Base-by-base conservation (phyloP, 1,140 invertebrate species). In the Habropoda laboriosa region DNA sequence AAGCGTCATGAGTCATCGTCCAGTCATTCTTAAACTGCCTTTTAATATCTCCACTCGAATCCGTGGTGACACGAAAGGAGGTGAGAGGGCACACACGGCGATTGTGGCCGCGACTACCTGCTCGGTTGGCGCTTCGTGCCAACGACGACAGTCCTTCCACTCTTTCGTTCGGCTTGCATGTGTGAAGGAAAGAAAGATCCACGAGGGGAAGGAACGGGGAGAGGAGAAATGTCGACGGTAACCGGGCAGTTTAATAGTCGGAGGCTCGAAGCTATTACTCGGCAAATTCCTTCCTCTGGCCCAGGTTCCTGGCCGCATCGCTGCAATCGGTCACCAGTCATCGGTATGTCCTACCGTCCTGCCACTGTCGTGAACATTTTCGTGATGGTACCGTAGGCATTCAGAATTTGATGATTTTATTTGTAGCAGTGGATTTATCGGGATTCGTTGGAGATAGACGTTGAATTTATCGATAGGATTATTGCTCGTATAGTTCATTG, bases 181-280 rank as follows among this genome's bases (percentile, higher is more conserved):
- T 82, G 87, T 53, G 85, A 64, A 87, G 45, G 73, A 21, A 47
- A 55, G 58, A 60, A 12, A 7, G 81, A 86, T 79, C 87, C 81
- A 67, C 55, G 61, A 66, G 2, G 12, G 85, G 83, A 83, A n/a
- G 51, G 67, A 21, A 60, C 40, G n/a, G 18, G 24, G 53, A 18
- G 67, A 16, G 40, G 51, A 76, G 79, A 70, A 83, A 86, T 81
- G 55, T 68, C 64, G 85, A 60, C 66, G 79, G 78, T 74, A 86
- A 77, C 68, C 55, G 49, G 55, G 77, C 67, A 53, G 88, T 91
- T 92, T 90, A 90, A 91, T 91, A 89, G 87, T 85, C 64, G 86
- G 87, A 90, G 86, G 90, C 88, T 90, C 82, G 85, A 86, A 86
- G 83, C 83, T 90, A 92, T 92, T 92, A 92, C 90, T 88, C 88